Evolutionary conservation across 2,888 invertebrate species (phyloP), one percentile per base, ranked within the genome.

Genomic region (Clepsis dumicolana): DNA sequence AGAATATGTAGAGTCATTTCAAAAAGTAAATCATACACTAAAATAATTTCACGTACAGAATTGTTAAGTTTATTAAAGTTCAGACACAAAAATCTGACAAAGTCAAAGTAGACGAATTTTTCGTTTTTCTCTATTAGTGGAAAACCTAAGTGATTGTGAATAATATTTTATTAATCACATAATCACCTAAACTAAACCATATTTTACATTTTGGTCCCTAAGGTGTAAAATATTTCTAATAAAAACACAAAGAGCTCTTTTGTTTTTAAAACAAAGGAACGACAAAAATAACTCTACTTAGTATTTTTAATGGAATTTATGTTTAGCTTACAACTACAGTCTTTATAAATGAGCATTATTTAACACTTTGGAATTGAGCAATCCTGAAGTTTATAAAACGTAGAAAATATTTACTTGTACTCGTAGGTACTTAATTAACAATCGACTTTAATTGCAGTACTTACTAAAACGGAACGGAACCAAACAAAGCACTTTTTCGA

Each of bases 231-330:
- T 2, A 18, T 7, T 41, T 29, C 27, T 35, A 44, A 4, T 16
- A 27, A 48, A 48, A n/a, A n/a, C 1, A 48, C 21, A 12, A 2
- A 57, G 68, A 68, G 68, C 59, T 68, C 68, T 57, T 59, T 64
- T 64, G 50, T 68, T 60, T 66, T 50, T 12, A 53, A 68, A 68
- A 68, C 64, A 64, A 59, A 59, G 57, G 63, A 68, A 63, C 63
- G 52, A 16, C 56, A 38, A 29, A 50, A 56, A 24, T 38, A 59
- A 21, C 41, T 57, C 18, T 29, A 4, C 25, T 57, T 50, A n/a
- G n/a, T n/a, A n/a, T n/a, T 27, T 32, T 66, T 16, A 54, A 67
- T 67, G 67, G 68, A 68, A 64, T 64, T 54, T 52, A 53, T 18
- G 10, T 24, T 61, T n/a, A 25, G 10, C 61, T 66, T 62, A 56